phyloP scores from a whole-genome alignment of 1,140 invertebrate genomes.

The Drosophila sechellia region DNA sequence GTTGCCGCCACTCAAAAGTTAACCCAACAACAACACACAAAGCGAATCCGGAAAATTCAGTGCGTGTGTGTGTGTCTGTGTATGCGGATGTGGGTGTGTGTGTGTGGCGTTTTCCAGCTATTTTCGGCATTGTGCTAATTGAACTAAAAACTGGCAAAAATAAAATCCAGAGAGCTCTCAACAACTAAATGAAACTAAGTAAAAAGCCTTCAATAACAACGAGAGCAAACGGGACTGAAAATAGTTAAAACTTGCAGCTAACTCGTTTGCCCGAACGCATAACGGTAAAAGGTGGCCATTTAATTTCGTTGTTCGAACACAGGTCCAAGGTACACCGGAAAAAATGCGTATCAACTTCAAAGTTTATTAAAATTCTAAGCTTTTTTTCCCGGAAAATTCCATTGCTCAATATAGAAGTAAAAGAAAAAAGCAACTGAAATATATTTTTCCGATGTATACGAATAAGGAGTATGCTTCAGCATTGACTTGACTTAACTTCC shows the following conservation, averaged over 20 bases:
- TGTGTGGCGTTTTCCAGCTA: slow-evolving; percentile 21
- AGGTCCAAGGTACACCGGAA: slow-evolving; percentile 19
- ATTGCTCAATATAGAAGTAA: neutral
- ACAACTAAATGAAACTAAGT: slow-evolving; percentile 67
- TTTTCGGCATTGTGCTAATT: slow-evolving; percentile 71
- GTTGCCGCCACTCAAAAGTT: slow-evolving; percentile 63
- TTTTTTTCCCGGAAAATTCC: no score
- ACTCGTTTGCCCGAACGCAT: slow-evolving; percentile 31
- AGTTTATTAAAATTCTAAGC: neutral
- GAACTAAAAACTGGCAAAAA: slow-evolving; percentile 64
- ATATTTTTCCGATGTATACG: neutral
- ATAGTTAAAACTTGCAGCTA: slow-evolving; percentile 28
- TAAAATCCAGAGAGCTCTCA: slow-evolving; percentile 36
- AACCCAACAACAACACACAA: slow-evolving; percentile 49
- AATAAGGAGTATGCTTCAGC: slow-evolving; percentile 8
- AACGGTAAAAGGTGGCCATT: slow-evolving; percentile 66
- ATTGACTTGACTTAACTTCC: slow-evolving; percentile 41
- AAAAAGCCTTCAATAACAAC: slow-evolving; percentile 66
- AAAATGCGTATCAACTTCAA: neutral
- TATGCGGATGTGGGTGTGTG: slow-evolving; percentile 13
- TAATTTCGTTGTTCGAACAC: slow-evolving; percentile 71
- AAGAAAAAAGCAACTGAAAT: neutral
- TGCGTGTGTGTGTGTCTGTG: slow-evolving; percentile 19
- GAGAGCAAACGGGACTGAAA: slow-evolving; percentile 13
- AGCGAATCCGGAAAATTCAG: slow-evolving; percentile 29